phyloP scores from a whole-genome alignment of 2,113 vertebrate species.

The Mirza zaza region DNA sequence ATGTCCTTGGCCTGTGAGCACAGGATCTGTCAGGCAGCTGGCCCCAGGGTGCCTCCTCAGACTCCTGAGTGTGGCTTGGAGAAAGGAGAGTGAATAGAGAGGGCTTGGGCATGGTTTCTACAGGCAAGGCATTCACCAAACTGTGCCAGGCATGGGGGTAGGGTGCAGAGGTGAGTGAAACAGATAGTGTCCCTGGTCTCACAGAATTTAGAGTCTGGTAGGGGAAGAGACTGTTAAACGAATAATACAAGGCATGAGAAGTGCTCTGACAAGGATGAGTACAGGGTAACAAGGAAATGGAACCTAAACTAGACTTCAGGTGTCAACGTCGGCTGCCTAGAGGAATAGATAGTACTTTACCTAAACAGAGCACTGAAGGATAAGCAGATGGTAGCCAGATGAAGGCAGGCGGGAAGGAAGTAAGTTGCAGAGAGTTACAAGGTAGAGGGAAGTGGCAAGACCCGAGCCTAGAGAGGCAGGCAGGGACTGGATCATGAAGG shows the following conservation, averaged over 20 bases:
- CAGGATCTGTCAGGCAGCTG: constrained; percentile 9
- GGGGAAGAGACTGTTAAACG: not conserved
- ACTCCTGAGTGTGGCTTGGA: not conserved
- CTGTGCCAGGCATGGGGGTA: not conserved
- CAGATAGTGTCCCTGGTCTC: not conserved
- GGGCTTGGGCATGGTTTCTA: not conserved
- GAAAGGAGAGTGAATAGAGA: not conserved
- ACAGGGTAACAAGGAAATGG: not conserved
- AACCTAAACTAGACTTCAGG: not conserved
- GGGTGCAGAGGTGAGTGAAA: not conserved
- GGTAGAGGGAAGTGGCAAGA: not conserved
- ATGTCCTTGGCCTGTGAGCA: not conserved
- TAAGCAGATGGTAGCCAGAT: constrained; percentile 8
- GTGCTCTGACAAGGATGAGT: not conserved
- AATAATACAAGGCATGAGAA: not conserved
- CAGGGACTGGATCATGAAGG: not conserved
- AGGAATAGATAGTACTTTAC: not conserved
- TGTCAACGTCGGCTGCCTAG: not conserved
- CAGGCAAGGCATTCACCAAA: not conserved
- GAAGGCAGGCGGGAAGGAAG: constrained; percentile 11
- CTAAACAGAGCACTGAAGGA: constrained; percentile 22
- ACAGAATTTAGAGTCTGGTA: not conserved
- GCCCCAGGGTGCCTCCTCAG: not conserved
- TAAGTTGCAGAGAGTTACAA: not conserved
- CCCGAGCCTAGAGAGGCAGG: not conserved